Evolutionary conservation across 2,113 vertebrate genomes (phyloP).

Genomic region (Uria lomvia): DNA sequence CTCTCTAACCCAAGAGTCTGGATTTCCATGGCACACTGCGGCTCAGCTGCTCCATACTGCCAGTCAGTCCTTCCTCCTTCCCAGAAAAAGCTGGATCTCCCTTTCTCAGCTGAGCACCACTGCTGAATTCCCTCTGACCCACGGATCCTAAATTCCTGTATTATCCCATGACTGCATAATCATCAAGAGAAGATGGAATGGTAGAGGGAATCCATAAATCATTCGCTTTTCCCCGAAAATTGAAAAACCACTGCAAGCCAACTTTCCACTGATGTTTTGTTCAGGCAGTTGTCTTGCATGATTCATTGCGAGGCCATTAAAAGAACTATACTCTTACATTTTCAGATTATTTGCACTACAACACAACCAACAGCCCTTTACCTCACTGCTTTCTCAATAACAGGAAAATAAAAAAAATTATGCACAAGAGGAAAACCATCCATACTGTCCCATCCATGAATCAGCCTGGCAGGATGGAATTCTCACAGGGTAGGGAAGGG

Average conservation of each 20-base stretch:
- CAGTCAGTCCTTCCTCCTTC: neutral
- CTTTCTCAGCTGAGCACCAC: neutral
- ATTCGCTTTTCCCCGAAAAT: neutral
- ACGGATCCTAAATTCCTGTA: neutral
- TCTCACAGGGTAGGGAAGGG: neutral
- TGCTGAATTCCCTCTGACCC: neutral
- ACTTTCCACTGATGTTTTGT: conserved; percentile 13
- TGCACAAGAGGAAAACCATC: neutral
- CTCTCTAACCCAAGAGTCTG: neutral
- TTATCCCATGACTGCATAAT: neutral
- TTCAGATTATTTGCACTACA: neutral
- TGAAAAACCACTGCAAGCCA: conserved; percentile 17
- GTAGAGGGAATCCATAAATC: neutral
- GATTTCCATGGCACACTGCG: neutral
- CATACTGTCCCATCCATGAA: neutral
- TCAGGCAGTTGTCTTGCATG: conserved; percentile 19
- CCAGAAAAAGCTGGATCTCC: neutral
- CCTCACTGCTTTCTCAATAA: neutral
- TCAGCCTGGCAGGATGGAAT: neutral
- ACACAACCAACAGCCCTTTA: neutral
- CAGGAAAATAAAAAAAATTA: neutral
- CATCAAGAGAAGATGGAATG: neutral
- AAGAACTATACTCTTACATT: neutral
- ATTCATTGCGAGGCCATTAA: conserved; percentile 15
- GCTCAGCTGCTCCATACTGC: neutral